Percentiles rank a stretch among this genome's conserved stretches.
phyloP scores from a whole-genome alignment of 2,888 invertebrate genomes.

The Himalopsyche tibetana region DNA sequence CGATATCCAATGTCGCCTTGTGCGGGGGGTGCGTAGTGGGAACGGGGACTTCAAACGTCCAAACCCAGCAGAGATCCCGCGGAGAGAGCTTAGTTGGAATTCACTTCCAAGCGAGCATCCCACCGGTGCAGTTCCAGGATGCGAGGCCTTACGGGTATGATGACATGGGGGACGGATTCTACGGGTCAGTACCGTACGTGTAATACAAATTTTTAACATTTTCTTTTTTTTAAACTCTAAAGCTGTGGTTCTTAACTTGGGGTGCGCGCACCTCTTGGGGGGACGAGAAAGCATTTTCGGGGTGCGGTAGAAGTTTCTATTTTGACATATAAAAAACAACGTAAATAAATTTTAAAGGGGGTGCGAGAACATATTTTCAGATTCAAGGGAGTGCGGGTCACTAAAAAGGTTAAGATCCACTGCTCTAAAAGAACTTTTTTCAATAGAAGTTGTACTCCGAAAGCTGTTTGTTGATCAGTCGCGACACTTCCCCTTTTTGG shows the following conservation, averaged over 20 bases:
- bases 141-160: conserved; percentile 57
- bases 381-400: too few relatives aligned
- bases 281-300: too few relatives aligned
- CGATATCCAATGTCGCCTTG: conserved; percentile 55
- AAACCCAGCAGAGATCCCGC: conserved; percentile 40
- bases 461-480: too few relatives aligned
- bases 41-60: neutral
- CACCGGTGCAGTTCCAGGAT: conserved; percentile 76
- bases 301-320: too few relatives aligned
- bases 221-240: neutral
- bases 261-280: too few relatives aligned
- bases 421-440: neutral
- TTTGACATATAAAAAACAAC: too few relatives aligned
- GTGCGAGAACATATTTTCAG: too few relatives aligned
- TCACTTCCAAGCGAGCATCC: conserved; percentile 77
- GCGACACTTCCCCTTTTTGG: too few relatives aligned
- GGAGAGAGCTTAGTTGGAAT: conserved; percentile 70
- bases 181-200: conserved; percentile 55
- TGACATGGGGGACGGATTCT: conserved; percentile 59
- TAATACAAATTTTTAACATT: neutral
- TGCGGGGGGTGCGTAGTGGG: neutral
- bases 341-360: too few relatives aligned
- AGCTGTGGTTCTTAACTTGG: too few relatives aligned
- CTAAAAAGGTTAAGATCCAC: too few relatives aligned
- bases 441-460: neutral